Base-by-base conservation (phyloP, 1,140 invertebrate species). In the Protaetia brevitarsis region DNA sequence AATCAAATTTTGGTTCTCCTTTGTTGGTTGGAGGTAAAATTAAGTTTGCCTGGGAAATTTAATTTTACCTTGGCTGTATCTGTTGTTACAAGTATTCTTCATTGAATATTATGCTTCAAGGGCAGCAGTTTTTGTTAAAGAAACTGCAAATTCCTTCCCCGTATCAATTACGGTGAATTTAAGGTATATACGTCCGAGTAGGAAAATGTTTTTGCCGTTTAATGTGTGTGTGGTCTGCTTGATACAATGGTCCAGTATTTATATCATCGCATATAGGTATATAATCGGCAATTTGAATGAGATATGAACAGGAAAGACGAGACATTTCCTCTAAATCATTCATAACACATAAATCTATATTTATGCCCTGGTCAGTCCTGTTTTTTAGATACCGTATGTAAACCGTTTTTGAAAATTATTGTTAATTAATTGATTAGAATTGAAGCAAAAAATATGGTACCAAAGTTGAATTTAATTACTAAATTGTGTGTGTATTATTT, bases 341-440 rank as follows among this genome's bases (percentile, higher is more conserved):
- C 72, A 72, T 71, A 73, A 72, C 68, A 65, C 71, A 73, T 73
- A 71, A 73, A 73, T 73, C 72, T 71, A 69, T 73, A 73, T 73
- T 71, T 70, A 66, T 59, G 67, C 31, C 63, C 63, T 57, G 60
- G 64, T 36, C 63, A 63, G 68, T 70, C 67, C 66, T 51, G 58
- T 70, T 65, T 72, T 68, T 68, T n/a, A 73, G 72, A 73, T 71
- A 72, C 70, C 70, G 72, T 72, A 72, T 69, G 72, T 73, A 73
- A 73, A 73, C 37, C 72, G n/a, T n/a, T n/a, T n/a, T n/a, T n/a
- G n/a, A n/a, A n/a, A n/a, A n/a, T n/a, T n/a, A n/a, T n/a, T n/a
- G n/a, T n/a, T n/a, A n/a, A n/a, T n/a, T n/a, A n/a, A n/a, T n/a
- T n/a, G n/a, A n/a, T n/a, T n/a, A n/a, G n/a, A n/a, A n/a, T n/a